These are phyloP conservation scores for Cremastinae sp. DNA, from an alignment of 2,888 invertebrate species.

Conservation along the genomic window DNA sequence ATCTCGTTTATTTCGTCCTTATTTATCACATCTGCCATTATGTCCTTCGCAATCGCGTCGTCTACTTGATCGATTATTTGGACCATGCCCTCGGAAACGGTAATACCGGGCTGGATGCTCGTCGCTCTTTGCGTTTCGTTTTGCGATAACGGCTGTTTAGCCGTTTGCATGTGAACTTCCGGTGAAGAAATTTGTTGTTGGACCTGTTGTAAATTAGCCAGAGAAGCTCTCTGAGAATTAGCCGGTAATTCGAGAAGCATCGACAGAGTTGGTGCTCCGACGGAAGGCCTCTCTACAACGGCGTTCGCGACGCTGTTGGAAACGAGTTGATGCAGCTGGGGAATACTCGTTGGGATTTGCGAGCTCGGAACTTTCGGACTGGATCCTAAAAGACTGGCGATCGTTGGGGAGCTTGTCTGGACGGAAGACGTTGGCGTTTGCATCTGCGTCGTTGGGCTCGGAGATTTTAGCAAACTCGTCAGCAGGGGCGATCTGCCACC, in stretches of 20 bases:
- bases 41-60: conserved; percentile 76
- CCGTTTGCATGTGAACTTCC: conserved; percentile 34
- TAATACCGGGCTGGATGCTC: conserved; percentile 62
- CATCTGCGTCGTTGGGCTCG: conserved; percentile 81
- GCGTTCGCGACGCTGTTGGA: conserved; percentile 80
- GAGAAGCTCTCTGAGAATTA: conserved; percentile 74
- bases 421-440: conserved; percentile 76
- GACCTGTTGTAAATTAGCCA: conserved; percentile 67
- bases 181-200: conserved; percentile 62
- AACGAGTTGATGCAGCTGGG: conserved; percentile 82
- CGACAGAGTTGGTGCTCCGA: conserved; percentile 88
- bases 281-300: conserved; percentile 83
- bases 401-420: conserved; percentile 81
- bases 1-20: conserved; percentile 79
- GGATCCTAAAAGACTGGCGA: conserved; percentile 82
- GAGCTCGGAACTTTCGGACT: conserved; percentile 74
- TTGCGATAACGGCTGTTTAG: conserved; percentile 55
- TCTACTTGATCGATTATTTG: conserved; percentile 77
- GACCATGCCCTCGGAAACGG: conserved; percentile 73
- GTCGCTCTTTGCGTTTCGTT: conserved; percentile 51
- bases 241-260: conserved; percentile 84
- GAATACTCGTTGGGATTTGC: conserved; percentile 74
- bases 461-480: conserved; percentile 90
- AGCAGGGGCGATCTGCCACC: conserved; percentile 84
- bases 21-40: conserved; percentile 76